Conservation (phyloP, 2,888 invertebrate genomes). For the Xylophagus ater region DNA sequence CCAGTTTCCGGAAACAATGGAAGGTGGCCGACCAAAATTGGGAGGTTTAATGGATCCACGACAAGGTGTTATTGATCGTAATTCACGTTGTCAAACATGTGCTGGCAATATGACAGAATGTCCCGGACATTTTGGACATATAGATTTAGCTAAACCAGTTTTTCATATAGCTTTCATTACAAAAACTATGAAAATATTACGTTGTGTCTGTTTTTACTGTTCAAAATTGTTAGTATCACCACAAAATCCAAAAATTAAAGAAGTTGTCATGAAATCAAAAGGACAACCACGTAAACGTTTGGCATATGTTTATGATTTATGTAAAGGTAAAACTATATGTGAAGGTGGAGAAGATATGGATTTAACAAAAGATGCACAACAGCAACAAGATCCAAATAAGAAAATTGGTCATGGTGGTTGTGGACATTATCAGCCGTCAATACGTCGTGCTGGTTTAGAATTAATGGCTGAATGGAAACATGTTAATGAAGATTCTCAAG, state of each 20-base stretch:
- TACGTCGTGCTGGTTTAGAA: slow-evolving; percentile 81
- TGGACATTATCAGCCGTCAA: slow-evolving; percentile 93
- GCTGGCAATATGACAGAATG: slow-evolving; percentile 98
- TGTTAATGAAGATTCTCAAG: slow-evolving; percentile 95
- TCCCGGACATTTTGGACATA: slow-evolving; percentile 98
- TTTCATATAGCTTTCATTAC: slow-evolving; percentile 97
- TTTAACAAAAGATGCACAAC: slow-evolving; percentile 65
- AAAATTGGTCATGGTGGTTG: slow-evolving; percentile 83
- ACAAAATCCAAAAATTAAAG: slow-evolving; percentile 52
- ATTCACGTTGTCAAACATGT: slow-evolving; percentile 88
- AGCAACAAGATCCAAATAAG: slow-evolving; percentile 41
- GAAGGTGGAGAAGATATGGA: slow-evolving; percentile 99
- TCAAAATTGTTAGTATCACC: slow-evolving; percentile 93
- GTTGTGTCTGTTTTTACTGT: slow-evolving; percentile 99
- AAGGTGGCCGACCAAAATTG: slow-evolving; percentile 94
- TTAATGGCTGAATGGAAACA: slow-evolving; percentile 98
- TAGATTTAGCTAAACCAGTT: slow-evolving; percentile 96
- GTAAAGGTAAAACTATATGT: slow-evolving; percentile 96
- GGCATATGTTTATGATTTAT: slow-evolving; percentile 92
- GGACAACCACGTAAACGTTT: slow-evolving; percentile 91
- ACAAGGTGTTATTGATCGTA: slow-evolving; percentile 93
- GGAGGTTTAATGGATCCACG: slow-evolving; percentile 99
- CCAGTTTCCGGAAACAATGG: slow-evolving; percentile 94
- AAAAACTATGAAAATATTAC: slow-evolving; percentile 91
- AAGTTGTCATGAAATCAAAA: slow-evolving; percentile 83